phyloP scores from a whole-genome alignment of 2,113 vertebrate species.

The Cololabis saira region DNA sequence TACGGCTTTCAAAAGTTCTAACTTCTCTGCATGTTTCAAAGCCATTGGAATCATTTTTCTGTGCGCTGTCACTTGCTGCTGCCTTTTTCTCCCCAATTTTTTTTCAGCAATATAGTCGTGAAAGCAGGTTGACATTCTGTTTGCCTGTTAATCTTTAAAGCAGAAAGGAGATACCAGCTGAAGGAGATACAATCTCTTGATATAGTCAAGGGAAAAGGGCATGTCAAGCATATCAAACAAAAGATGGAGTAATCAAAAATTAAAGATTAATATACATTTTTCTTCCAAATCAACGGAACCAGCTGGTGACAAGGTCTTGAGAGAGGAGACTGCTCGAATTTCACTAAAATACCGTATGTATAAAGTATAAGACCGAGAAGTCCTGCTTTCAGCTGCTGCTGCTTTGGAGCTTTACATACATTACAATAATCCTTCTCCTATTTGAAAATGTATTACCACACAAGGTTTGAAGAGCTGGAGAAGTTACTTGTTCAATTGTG shows the following conservation, averaged over 20 bases:
- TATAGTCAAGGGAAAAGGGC: constrained; percentile 67
- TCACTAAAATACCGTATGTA: constrained; percentile 16
- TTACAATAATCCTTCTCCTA: constrained; percentile 53
- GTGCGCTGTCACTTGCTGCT: constrained; percentile 7
- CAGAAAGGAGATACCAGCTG: constrained; percentile 46
- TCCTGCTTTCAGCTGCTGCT: constrained; percentile 7
- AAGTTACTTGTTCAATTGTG: constrained; percentile 22
- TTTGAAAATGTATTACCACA: constrained; percentile 27
- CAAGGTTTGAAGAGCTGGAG: constrained; percentile 4
- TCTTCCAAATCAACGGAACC: constrained; percentile 30
- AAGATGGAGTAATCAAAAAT: constrained; percentile 55
- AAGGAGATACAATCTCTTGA: constrained; percentile 58
- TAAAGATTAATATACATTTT: constrained; percentile 28
- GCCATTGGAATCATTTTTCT: constrained; percentile 29
- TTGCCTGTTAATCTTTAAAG: constrained; percentile 63
- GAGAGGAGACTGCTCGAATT: constrained; percentile 8
- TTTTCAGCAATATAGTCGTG: constrained; percentile 22
- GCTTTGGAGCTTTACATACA: constrained; percentile 57
- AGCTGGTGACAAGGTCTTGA: constrained; percentile 19
- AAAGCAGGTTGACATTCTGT: constrained; percentile 66
- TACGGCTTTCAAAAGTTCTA: not conserved
- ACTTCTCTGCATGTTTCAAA: constrained; percentile 33
- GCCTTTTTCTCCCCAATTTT: not conserved
- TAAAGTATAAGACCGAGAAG: constrained; percentile 14
- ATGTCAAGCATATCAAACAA: constrained; percentile 65